phyloP scores from a whole-genome alignment of 2,113 vertebrate species.

The Butastur rufipennis region DNA sequence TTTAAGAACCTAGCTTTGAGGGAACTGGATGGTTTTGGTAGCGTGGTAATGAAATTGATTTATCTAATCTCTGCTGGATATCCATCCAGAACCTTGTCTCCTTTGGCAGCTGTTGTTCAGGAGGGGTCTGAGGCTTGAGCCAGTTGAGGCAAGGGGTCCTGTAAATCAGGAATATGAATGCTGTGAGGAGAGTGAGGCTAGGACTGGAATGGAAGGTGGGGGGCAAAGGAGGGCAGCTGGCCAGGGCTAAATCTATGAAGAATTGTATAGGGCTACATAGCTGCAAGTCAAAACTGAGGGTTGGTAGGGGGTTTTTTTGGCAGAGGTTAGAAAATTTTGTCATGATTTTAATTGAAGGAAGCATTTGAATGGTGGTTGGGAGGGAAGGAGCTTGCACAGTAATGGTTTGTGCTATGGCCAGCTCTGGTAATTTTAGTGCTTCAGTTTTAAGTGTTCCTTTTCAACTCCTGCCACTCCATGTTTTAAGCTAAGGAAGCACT shows the following conservation, averaged over 20 bases:
- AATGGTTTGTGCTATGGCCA: background rate
- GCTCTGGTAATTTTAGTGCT: background rate
- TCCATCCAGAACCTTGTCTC: background rate
- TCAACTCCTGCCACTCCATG: background rate
- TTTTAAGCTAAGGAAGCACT: background rate
- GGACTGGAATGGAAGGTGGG: background rate
- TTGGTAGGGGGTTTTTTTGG: background rate
- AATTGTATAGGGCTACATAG: background rate
- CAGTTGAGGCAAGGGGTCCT: background rate
- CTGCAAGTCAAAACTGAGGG: background rate
- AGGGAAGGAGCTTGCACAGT: background rate
- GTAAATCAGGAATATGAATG: background rate
- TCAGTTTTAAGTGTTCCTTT: background rate
- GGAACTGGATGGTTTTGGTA: background rate
- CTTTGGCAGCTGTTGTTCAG: background rate
- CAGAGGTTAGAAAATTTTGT: background rate
- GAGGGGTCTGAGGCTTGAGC: background rate
- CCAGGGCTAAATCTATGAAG: background rate
- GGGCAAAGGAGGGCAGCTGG: background rate
- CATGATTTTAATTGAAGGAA: background rate
- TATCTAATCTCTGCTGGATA: background rate
- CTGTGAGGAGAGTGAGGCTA: background rate
- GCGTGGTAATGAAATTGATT: background rate
- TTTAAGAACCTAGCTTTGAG: background rate
- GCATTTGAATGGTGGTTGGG: background rate